Evolutionary conservation across 2,888 invertebrate species (phyloP).

Genomic region (Heteromyza rotundicornis): DNA sequence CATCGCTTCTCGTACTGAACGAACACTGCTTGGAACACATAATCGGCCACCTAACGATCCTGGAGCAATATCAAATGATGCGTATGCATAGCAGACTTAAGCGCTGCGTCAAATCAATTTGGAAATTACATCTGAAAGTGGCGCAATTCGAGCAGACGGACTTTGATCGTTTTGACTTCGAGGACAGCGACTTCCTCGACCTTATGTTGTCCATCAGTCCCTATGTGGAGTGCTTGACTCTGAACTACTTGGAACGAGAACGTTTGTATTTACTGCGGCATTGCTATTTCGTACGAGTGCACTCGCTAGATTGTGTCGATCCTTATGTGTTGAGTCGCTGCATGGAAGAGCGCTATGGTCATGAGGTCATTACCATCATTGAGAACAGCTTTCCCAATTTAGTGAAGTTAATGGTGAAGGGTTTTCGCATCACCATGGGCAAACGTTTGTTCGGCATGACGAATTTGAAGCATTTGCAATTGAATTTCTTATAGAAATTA

Average conservation of each 20-base stretch:
- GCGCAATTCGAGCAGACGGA: background rate
- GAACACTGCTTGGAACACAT: conserved; percentile 1
- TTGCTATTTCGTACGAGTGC: background rate
- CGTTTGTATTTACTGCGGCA: background rate
- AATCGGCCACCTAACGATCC: background rate
- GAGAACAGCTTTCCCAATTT: background rate
- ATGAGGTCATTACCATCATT: background rate
- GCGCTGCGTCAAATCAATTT: background rate
- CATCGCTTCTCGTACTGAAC: background rate
- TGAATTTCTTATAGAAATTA: too few species aligned
- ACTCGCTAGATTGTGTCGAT: background rate
- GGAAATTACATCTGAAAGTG: background rate
- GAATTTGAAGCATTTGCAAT: background rate
- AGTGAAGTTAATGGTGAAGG: background rate
- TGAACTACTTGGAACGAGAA: background rate
- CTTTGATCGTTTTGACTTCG: background rate
- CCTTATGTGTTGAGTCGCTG: background rate
- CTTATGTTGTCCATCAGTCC: background rate
- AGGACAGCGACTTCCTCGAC: background rate
- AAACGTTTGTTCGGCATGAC: background rate
- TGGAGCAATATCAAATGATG: background rate
- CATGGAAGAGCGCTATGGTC: background rate
- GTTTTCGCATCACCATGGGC: background rate
- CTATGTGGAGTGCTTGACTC: background rate
- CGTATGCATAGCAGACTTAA: background rate